A percentile compares a stretch with the other conserved stretches of the same genome.
These are phyloP conservation scores for Chiloscyllium punctatum DNA, from an alignment of 2,797 vertebrate species.

Conservation along the genomic window DNA sequence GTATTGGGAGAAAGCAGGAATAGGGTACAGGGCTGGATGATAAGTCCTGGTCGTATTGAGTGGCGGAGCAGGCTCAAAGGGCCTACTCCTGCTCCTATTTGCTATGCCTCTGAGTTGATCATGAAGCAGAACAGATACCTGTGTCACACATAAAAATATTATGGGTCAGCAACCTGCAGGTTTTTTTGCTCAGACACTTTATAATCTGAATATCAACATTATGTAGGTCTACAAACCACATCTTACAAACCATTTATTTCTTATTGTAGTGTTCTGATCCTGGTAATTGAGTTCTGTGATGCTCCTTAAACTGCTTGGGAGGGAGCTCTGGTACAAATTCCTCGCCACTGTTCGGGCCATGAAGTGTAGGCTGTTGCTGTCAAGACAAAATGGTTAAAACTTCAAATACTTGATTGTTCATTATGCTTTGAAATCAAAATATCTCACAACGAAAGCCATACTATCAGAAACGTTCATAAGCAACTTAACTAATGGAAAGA, in stretches of 20 bases:
- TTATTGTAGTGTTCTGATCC: background rate
- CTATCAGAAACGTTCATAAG: background rate
- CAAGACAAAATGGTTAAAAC: conserved; percentile 1
- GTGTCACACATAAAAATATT: background rate
- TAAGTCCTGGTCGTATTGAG: too few species aligned
- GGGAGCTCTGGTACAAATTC: background rate
- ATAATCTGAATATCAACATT: background rate
- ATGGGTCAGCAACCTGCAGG: background rate
- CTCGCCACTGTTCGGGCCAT: background rate
- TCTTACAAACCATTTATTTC: conserved; percentile 32
- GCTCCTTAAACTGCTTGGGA: background rate
- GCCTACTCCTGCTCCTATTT: too few species aligned
- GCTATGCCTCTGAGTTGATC: background rate
- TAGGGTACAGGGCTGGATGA: too few species aligned
- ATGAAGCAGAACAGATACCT: background rate
- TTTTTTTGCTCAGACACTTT: background rate
- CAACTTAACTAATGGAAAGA: background rate
- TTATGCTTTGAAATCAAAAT: too few species aligned
- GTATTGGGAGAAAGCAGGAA: too few species aligned
- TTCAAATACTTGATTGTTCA: background rate
- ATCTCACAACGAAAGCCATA: background rate
- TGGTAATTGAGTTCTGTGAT: background rate
- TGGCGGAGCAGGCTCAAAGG: too few species aligned
- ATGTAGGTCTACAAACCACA: background rate
- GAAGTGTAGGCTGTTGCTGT: background rate